Evolutionary conservation across 1,140 invertebrate species (phyloP).

Genomic region (Adoxophyes honmai): DNA sequence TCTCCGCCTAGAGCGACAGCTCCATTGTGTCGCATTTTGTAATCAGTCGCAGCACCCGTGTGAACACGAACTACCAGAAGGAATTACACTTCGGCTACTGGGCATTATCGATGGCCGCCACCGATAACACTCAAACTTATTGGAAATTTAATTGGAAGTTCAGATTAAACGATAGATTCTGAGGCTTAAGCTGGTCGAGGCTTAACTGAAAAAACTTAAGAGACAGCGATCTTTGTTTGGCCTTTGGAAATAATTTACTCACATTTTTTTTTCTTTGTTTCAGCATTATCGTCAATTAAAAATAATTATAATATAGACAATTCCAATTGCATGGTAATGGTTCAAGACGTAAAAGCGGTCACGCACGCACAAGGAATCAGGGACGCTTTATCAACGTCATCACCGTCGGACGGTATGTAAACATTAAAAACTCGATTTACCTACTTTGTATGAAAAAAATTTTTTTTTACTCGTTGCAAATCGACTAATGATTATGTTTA

Average conservation of each 20-base stretch:
- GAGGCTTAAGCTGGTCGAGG: slow-evolving; percentile 19
- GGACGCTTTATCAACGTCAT: slow-evolving; percentile 84
- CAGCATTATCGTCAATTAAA: slow-evolving; percentile 92
- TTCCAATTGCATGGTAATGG: slow-evolving; percentile 88
- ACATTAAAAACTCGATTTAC: neutral
- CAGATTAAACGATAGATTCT: slow-evolving; percentile 32
- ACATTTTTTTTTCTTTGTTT: slow-evolving; percentile 66
- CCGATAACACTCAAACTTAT: slow-evolving; percentile 40
- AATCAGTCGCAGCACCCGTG: slow-evolving; percentile 36
- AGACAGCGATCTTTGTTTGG: neutral
- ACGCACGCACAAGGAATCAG: slow-evolving; percentile 88
- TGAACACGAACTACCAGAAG: slow-evolving; percentile 31
- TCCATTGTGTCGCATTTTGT: slow-evolving; percentile 49
- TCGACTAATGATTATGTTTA: slow-evolving; percentile 17
- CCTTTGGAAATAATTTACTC: slow-evolving; percentile 7
- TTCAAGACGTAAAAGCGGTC: slow-evolving; percentile 92
- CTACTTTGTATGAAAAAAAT: neutral
- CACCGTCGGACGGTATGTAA: slow-evolving; percentile 84
- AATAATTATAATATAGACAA: slow-evolving; percentile 88
- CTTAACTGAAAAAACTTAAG: slow-evolving; percentile 10
- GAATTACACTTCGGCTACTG: slow-evolving; percentile 39
- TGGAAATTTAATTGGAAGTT: slow-evolving; percentile 40
- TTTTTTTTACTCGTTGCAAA: slow-evolving; percentile 1
- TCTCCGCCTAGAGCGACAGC: slow-evolving; percentile 41
- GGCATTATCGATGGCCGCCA: slow-evolving; percentile 35